phyloP scores from a whole-genome alignment of 2,113 vertebrate genomes.

The Bambusicola thoracicus region DNA sequence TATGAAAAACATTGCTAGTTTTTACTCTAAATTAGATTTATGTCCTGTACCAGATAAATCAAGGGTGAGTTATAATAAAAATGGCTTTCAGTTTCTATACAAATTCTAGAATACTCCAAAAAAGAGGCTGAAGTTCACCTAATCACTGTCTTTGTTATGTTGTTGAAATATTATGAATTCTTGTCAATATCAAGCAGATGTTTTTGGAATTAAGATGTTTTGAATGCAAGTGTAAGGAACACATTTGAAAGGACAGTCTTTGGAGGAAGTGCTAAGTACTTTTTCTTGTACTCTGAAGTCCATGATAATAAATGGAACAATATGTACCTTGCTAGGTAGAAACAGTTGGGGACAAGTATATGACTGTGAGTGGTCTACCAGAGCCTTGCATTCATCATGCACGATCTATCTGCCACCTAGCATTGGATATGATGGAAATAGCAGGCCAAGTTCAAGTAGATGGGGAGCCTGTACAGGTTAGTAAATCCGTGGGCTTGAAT shows the following conservation, averaged over 20 bases:
- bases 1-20: background rate
- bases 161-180: background rate
- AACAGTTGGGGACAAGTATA: constrained; percentile 98
- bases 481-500: constrained; percentile 1
- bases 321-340: constrained; percentile 85
- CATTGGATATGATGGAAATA: constrained; percentile 98
- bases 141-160: background rate
- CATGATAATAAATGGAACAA: background rate
- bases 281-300: background rate
- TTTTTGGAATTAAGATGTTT: background rate
- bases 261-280: background rate
- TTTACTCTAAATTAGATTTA: background rate
- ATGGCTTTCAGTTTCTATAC: background rate
- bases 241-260: background rate
- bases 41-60: background rate
- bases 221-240: background rate
- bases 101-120: background rate
- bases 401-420: constrained; percentile 95
- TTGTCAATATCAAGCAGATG: background rate
- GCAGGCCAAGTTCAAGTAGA: constrained; percentile 97
- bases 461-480: constrained; percentile 93
- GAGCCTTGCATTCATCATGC: constrained; percentile 97
- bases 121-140: background rate
- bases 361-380: constrained; percentile 97
- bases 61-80: background rate